Evolutionary conservation across 2,888 invertebrate species (phyloP), one percentile per base, ranked within the genome.

Genomic region (Apotomis capreana): DNA sequence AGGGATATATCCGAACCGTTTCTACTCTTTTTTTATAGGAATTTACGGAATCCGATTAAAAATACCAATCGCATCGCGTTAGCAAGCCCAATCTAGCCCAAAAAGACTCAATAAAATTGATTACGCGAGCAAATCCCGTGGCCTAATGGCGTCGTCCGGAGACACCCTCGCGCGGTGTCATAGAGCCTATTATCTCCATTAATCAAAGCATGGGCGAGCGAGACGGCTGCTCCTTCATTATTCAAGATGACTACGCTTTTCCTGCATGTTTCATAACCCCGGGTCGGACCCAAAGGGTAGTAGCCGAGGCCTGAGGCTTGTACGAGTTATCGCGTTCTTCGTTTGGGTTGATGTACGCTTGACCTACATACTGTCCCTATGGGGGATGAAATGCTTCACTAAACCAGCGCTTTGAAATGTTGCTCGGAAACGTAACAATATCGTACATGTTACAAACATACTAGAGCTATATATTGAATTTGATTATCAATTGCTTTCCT

Each of bases 171-270:
- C 60, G 26, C 12, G 26, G 46, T 68, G 65, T 67, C 67, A 67
- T 51, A 55, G 37, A 46, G 54, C 36, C 52, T 40, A 51, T 60
- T 70, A 62, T 71, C 67, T 57, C 61, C 62, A 77, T 78, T 76
- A 76, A 79, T 79, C 79, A 75, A 40, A 40, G 40, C 40, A 40
- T 40, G 40, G 69, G 79, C 60, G 79, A 84, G 78, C 37, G 79
- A 73, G 83, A 80, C 70, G 68, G 69, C 46, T 58, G 73, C 78
- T 79, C 75, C 73, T 87, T 83, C 82, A 87, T 87, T 86, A 87
- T 88, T 87, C 84, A 85, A 78, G 78, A 79, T 81, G 83, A 83
- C 80, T 83, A 76, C 81, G 83, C 82, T 82, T 80, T 83, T 80
- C 81, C 79, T 61, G 55, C 58, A 59, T 63, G 59, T 58, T 55